These are phyloP conservation scores for Crematogaster levior DNA, from an alignment of 2,888 invertebrate species.

Conservation along the genomic window DNA sequence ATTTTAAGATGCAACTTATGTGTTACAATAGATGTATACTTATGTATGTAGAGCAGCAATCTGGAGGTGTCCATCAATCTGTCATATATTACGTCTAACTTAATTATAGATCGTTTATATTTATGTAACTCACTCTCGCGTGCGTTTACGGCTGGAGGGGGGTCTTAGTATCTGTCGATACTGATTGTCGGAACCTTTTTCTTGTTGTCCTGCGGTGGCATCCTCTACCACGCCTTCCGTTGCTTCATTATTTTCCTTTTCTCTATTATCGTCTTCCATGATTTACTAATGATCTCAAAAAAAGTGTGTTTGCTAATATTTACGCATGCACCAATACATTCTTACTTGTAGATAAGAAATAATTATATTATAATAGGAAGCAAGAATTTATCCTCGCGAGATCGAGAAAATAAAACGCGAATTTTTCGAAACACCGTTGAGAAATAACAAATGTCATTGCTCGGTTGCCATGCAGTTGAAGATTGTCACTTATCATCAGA, in stretches of 20 bases:
- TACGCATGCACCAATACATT: constrained; percentile 39
- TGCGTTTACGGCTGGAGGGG: constrained; percentile 18
- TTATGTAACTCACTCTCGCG: constrained; percentile 37
- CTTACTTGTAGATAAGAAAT: constrained; percentile 27
- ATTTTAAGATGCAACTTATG: too few species aligned
- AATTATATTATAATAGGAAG: constrained; percentile 17
- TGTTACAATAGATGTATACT: neutral
- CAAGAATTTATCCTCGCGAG: constrained; percentile 58
- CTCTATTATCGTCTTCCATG: constrained; percentile 57
- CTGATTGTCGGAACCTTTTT: constrained; percentile 5
- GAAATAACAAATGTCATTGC: constrained; percentile 63
- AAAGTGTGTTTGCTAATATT: neutral
- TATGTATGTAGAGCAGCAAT: neutral
- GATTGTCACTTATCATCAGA: constrained; percentile 36
- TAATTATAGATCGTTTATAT: neutral
- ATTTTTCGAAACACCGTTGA: constrained; percentile 55
- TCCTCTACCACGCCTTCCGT: neutral
- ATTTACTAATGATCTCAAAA: constrained; percentile 1
- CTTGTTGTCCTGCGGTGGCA: neutral
- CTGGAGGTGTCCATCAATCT: neutral
- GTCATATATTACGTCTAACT: neutral
- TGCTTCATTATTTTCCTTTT: constrained; percentile 32
- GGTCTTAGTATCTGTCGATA: constrained; percentile 5
- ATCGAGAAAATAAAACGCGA: constrained; percentile 17
- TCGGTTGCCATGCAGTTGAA: constrained; percentile 69